Percentiles rank a stretch among this genome's conserved stretches.
Conservation (phyloP, 2,888 invertebrate genomes). For the Lamellibrachia columna region DNA sequence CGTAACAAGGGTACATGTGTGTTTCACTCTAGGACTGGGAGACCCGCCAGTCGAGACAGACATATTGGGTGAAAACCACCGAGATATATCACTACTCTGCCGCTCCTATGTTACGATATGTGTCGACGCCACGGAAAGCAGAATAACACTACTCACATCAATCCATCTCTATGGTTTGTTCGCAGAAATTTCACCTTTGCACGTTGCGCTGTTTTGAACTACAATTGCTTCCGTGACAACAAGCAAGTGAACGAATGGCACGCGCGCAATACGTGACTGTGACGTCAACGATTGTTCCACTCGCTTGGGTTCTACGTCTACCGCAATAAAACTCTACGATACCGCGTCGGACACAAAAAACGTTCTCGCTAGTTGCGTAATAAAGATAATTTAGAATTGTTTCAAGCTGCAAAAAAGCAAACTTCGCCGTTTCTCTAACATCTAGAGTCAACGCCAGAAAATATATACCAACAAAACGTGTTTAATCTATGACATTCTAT, state of each 20-base stretch:
- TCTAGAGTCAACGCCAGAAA: too few species aligned
- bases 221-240: constrained; percentile 10
- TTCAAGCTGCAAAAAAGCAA: too few species aligned
- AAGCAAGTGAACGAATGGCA: background rate
- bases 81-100: background rate
- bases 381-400: background rate
- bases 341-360: background rate
- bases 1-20: too few species aligned
- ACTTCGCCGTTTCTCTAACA: too few species aligned
- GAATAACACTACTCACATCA: background rate
- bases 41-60: too few species aligned
- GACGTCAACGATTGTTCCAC: background rate
- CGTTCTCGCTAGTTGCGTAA: background rate
- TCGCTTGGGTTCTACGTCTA: background rate
- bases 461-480: too few species aligned
- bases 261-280: background rate
- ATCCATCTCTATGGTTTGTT: background rate
- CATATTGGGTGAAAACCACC: background rate
- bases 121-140: background rate
- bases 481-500: too few species aligned
- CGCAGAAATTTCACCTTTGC: constrained; percentile 5
- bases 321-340: background rate
- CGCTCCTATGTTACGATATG: background rate
- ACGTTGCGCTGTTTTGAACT: constrained; percentile 16
- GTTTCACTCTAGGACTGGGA: too few species aligned